Conservation (phyloP, 2,797 vertebrate genomes). For the Heliangelus exortis region DNA sequence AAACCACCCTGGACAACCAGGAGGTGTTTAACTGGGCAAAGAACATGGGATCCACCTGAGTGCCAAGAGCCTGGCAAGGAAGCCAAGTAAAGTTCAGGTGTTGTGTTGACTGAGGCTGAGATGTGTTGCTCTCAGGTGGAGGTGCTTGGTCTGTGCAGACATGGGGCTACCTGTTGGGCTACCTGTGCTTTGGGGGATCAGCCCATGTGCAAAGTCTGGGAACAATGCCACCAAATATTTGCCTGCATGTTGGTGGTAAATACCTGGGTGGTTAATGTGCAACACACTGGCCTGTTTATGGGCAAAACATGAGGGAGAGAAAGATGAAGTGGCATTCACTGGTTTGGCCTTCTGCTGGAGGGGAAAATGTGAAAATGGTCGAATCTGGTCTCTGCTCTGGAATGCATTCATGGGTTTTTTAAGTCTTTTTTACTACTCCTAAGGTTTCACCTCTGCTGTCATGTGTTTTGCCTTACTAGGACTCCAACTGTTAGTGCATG, state of each 20-base stretch:
- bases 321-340: not conserved
- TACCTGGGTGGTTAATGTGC: not conserved
- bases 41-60: not conserved
- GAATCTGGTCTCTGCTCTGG: not conserved
- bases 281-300: not conserved
- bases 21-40: not conserved
- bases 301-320: not conserved
- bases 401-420: rapidly evolving
- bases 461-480: not conserved
- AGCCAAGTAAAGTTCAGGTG: not conserved
- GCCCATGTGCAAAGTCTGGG: not conserved
- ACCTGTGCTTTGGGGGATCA: not conserved
- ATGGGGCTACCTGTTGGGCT: not conserved
- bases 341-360: not conserved
- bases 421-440: not conserved
- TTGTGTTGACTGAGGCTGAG: not conserved
- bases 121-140: not conserved
- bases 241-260: not conserved
- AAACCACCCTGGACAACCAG: not conserved
- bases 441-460: not conserved
- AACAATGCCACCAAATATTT: not conserved
- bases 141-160: not conserved
- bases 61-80: not conserved
- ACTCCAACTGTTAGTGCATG: not conserved
- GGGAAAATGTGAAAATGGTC: not conserved